phyloP scores from a whole-genome alignment of 2,888 invertebrate genomes.

The Caradrina kadenii region DNA sequence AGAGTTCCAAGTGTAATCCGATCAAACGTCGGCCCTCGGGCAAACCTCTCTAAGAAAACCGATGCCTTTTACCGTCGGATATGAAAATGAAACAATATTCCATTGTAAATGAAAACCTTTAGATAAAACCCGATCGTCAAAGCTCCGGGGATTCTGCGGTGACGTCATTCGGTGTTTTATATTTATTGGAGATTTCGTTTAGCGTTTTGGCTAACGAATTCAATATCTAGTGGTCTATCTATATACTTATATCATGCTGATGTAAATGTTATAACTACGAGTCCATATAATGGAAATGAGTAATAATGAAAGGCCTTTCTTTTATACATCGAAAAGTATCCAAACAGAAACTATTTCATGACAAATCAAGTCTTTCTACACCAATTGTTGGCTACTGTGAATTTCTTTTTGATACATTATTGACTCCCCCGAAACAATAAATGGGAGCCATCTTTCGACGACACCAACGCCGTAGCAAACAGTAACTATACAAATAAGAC shows the following conservation, averaged over 20 bases:
- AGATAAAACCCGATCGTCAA: slow-evolving; percentile 9
- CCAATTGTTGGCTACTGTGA: background rate
- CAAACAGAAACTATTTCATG: background rate
- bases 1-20: slow-evolving; percentile 17
- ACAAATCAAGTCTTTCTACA: background rate
- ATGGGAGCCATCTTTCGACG: background rate
- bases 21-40: slow-evolving; percentile 21
- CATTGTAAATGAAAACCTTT: slow-evolving; percentile 19
- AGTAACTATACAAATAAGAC: slow-evolving; percentile 25
- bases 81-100: slow-evolving; percentile 39
- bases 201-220: slow-evolving; percentile 15
- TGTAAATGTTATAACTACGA: background rate
- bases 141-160: slow-evolving; percentile 11
- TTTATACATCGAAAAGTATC: background rate
- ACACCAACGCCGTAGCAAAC: slow-evolving; percentile 2
- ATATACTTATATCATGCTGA: background rate
- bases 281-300: background rate
- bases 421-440: slow-evolving; percentile 10
- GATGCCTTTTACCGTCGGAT: slow-evolving; percentile 5
- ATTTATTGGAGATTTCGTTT: slow-evolving; percentile 23
- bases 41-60: slow-evolving; percentile 19
- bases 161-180: slow-evolving; percentile 24
- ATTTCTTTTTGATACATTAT: slow-evolving; percentile 2
- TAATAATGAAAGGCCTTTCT: background rate
- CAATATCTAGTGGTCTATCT: background rate